A percentile compares a stretch with the other conserved stretches of the same genome.
phyloP scores from a whole-genome alignment of 2,888 invertebrate species.

The Lithodes maja region DNA sequence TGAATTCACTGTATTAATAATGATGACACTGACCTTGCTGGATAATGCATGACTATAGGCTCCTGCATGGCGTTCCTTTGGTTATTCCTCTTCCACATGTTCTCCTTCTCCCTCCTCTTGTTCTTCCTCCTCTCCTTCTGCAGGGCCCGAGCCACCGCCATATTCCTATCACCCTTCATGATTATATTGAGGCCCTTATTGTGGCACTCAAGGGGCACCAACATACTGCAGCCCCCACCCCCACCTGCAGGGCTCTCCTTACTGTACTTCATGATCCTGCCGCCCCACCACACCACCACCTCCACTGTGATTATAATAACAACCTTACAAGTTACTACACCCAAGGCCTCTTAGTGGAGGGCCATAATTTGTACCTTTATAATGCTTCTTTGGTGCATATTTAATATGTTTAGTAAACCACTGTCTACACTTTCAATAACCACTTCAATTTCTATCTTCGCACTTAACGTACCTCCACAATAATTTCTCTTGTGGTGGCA shows the following conservation, averaged over 20 bases:
- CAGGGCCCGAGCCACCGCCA: slow-evolving; percentile 40
- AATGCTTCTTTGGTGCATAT: too few species aligned
- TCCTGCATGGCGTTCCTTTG: slow-evolving; percentile 56
- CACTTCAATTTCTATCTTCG: too few species aligned
- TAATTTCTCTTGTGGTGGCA: slow-evolving; percentile 32
- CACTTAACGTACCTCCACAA: too few species aligned
- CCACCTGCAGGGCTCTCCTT: slow-evolving; percentile 43
- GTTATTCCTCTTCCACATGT: slow-evolving; percentile 63
- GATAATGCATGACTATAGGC: slow-evolving; percentile 64
- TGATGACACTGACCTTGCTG: slow-evolving; percentile 38
- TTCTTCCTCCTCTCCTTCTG: slow-evolving; percentile 61
- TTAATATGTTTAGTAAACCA: too few species aligned
- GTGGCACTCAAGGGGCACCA: slow-evolving; percentile 52
- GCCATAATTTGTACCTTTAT: too few species aligned
- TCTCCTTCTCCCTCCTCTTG: slow-evolving; percentile 67
- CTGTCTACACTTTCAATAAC: too few species aligned
- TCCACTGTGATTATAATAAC: neutral
- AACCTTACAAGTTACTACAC: too few species aligned
- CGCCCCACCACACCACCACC: neutral
- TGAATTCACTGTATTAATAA: too few species aligned
- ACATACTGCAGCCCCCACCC: neutral
- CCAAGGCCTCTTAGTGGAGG: too few species aligned
- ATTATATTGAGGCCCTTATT: slow-evolving; percentile 36
- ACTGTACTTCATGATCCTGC: slow-evolving; percentile 49
- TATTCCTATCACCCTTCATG: slow-evolving; percentile 52